Base-by-base conservation (phyloP, 2,888 invertebrate genomes). In the Polyommatus icarus region DNA sequence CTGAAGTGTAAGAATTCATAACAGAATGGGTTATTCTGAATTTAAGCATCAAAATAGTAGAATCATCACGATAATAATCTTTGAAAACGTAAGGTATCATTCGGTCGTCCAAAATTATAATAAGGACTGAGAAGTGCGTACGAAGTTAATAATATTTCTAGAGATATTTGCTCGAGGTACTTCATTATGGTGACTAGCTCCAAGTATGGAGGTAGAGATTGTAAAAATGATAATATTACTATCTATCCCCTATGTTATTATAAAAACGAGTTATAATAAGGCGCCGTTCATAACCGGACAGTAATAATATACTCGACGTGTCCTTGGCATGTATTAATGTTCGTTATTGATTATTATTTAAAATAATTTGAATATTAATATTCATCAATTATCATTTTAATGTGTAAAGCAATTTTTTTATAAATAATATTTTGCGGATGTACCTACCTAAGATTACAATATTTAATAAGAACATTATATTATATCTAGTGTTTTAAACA, bases 231-330 rank as follows among this genome's bases (percentile, higher is more conserved):
- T 61, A 61, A 61, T 24, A 61, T 24, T 61, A 54, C 54, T 18
- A 24, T 61, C 10, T 12, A 61, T 61, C 61, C 24, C 61, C 61
- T 61, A 61, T 61, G 61, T 61, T 61, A 61, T 61, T 61, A 61
- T 61, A 61, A 61, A 61, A 61, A 61, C 61, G 3, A 61, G 61
- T 61, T 61, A 61, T 61, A 61, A 61, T 61, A 61, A 61, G 61
- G 61, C 24, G 61, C 61, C 61, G 61, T 61, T 61, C 24, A 61
- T 61, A 61, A 61, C 61, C 3, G 20, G 61, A 61, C 20, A 12
- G 24, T 61, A 61, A 61, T 61, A 61, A 61, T 24, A 61, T 24
- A 61, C 24, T 24, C 20, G 61, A 61, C 20, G 24, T 24, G 61
- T 61, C 61, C 61, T 61, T 61, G 61, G 61, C 24, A 24, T 24